Evolutionary conservation across 1,140 invertebrate genomes (phyloP).

Genomic region (Triops cancriformis): DNA sequence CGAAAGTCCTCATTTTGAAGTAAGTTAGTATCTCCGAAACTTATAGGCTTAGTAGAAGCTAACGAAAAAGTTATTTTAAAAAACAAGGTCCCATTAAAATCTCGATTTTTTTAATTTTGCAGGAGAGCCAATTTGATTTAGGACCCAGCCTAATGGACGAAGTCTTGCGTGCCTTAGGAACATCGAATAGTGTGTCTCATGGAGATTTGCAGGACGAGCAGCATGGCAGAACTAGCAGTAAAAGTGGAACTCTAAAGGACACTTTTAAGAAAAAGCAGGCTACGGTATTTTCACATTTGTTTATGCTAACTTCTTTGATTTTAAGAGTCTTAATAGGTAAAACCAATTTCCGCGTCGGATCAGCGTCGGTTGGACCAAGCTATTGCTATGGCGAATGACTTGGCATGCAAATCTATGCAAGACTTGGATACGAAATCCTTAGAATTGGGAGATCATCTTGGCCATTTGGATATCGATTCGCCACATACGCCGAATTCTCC

Average conservation of each 20-base stretch:
- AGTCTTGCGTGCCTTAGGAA: slow-evolving; percentile 70
- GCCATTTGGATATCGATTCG: slow-evolving; percentile 44
- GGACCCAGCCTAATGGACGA: slow-evolving; percentile 88
- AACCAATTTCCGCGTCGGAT: slow-evolving; percentile 88
- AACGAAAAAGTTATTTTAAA: background rate
- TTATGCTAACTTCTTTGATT: background rate
- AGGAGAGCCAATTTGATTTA: slow-evolving; percentile 69
- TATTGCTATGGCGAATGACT: slow-evolving; percentile 86
- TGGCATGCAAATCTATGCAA: slow-evolving; percentile 78
- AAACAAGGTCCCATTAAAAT: background rate
- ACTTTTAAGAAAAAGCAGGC: slow-evolving; percentile 62
- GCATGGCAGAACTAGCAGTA: slow-evolving; percentile 27
- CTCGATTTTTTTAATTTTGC: background rate
- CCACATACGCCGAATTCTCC: slow-evolving; percentile 65
- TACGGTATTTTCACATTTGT: slow-evolving; percentile 46
- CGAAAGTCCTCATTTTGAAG: slow-evolving; percentile 46
- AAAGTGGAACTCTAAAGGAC: slow-evolving; percentile 36
- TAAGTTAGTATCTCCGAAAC: slow-evolving; percentile 31
- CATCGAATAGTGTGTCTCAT: slow-evolving; percentile 25
- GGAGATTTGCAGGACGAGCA: slow-evolving; percentile 20
- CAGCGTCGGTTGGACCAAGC: slow-evolving; percentile 86
- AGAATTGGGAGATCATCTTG: slow-evolving; percentile 37
- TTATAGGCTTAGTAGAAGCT: slow-evolving; percentile 7
- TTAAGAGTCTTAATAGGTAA: slow-evolving; percentile 51
- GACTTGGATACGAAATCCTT: slow-evolving; percentile 50